Evolutionary conservation across 1,140 invertebrate genomes (phyloP), one percentile per base, ranked within the genome.

Genomic region (Agrypnia vestita): DNA sequence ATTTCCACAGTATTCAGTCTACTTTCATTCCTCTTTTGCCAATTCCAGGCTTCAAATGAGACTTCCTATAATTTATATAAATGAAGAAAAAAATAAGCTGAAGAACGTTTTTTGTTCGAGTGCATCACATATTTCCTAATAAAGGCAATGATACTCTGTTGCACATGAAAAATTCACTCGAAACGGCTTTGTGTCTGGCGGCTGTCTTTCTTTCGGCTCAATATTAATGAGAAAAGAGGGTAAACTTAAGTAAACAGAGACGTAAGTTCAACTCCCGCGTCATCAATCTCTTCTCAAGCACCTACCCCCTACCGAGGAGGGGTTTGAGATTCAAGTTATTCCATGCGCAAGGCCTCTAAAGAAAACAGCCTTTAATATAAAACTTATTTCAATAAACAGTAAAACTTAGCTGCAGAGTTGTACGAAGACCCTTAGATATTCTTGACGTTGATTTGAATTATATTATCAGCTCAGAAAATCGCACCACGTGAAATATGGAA

Each of bases 191-290:
- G 49, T 13, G 25, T 35, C 25, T 15, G 8, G 49, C 1, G 1
- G 11, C 11, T 51, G 49, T 51, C 49, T 51, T 3, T 13, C 49
- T 51, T 51, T 51, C 8, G 49, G 25, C 49, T 51, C 49, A 15
- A 51, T 51, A 51, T 51, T 51, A 51, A 51, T 51, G 49, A 15
- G 49, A 51, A 51, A 51, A 51, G 49, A 51, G 49, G 49, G 49
- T 51, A 15, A 51, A 12, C n/a, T 51, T 35, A 35, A 51, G 49
- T 51, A 51, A 51, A 51, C 49, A 51, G 49, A 51, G 11, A 51
- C 49, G n/a, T 15, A 51, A 51, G 49, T 51, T 51, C 49, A 15
- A 15, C n/a, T 51, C 49, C n/a, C 11, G 11, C 3, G n/a, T 15
- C 49, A 51, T 51, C 49, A 51, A 51, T 51, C 49, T 51, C 49